phyloP scores from a whole-genome alignment of 2,797 vertebrate species.

The Natrix natrix region DNA sequence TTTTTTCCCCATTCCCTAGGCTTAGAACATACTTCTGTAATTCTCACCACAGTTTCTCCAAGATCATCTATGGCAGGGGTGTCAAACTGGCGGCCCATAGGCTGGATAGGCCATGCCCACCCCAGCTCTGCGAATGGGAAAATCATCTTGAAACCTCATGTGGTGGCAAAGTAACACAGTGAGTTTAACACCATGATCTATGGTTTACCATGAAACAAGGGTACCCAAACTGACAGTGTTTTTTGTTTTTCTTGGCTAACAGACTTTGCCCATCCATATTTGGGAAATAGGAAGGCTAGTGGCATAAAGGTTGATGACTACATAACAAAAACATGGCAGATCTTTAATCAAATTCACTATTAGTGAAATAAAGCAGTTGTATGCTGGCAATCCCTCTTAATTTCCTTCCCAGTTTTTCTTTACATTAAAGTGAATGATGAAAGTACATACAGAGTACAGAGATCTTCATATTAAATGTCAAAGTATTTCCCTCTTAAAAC shows the following conservation, averaged over 20 bases:
- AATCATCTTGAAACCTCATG: no score
- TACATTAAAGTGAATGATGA: background rate
- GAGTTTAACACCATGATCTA: no score
- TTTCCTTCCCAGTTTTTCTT: background rate
- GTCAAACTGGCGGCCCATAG: no score
- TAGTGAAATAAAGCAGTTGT: background rate
- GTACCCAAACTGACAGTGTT: background rate
- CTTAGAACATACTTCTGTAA: background rate
- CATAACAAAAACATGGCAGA: background rate
- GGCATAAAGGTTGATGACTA: background rate
- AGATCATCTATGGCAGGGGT: background rate
- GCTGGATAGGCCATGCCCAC: no score
- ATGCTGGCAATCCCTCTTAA: background rate
- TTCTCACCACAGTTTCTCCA: background rate
- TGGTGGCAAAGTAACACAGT: no score
- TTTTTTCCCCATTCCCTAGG: background rate
- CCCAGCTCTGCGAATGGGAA: no score
- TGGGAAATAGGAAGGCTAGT: background rate
- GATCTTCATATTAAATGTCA: background rate
- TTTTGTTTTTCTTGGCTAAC: background rate
- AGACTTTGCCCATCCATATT: background rate
- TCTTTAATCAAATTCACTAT: background rate
- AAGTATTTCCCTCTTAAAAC: background rate
- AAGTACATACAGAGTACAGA: background rate
- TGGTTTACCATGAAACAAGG: background rate